A percentile compares a stretch with the other conserved stretches of the same genome.
phyloP scores from a whole-genome alignment of 2,113 vertebrate species.

The Myodes glareolus region DNA sequence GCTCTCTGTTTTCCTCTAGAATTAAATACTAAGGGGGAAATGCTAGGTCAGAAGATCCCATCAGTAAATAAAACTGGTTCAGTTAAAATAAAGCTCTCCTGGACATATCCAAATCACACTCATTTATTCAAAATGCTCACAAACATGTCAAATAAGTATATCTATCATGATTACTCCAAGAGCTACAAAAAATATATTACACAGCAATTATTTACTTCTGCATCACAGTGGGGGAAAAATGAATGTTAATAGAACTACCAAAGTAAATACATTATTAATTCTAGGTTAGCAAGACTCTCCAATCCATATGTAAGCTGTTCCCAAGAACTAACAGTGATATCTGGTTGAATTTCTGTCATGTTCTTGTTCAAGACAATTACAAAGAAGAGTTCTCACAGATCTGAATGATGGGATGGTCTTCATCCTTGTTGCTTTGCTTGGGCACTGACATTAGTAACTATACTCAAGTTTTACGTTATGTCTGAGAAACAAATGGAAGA shows the following conservation, averaged over 20 bases:
- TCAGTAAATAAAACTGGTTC: not conserved
- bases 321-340: not conserved
- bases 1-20: not conserved
- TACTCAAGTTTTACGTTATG: not conserved
- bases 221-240: not conserved
- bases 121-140: not conserved
- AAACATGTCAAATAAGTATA: not conserved
- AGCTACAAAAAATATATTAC: not conserved
- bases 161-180: not conserved
- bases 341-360: not conserved
- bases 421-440: not conserved
- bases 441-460: not conserved
- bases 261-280: not conserved
- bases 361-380: constrained; percentile 31
- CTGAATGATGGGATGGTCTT: not conserved
- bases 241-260: not conserved
- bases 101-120: not conserved
- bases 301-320: not conserved
- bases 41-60: not conserved
- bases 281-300: not conserved
- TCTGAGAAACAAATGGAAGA: not conserved
- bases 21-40: not conserved
- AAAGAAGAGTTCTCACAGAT: not conserved
- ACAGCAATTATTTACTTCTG: not conserved
- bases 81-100: constrained; percentile 21